phyloP scores from a whole-genome alignment of 2,888 invertebrate species.

The Cactoblastis cactorum region DNA sequence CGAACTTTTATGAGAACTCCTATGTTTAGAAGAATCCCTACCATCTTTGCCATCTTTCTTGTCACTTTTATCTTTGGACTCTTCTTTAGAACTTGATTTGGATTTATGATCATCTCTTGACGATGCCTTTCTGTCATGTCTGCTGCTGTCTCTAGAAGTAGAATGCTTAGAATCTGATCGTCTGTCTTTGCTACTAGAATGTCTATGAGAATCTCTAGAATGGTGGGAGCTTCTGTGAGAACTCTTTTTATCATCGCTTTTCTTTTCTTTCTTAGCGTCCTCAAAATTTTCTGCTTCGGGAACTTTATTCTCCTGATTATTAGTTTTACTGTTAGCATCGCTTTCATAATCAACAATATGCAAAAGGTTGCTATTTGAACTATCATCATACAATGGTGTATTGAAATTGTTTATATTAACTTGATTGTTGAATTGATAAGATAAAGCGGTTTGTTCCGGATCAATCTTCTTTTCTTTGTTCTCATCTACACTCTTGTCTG shows the following conservation, averaged over 20 bases:
- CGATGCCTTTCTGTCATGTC: slow-evolving; percentile 54
- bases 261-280: slow-evolving; percentile 55
- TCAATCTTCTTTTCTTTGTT: slow-evolving; percentile 50
- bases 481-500: slow-evolving; percentile 44
- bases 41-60: slow-evolving; percentile 56
- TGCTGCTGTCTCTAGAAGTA: slow-evolving; percentile 55
- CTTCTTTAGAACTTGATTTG: slow-evolving; percentile 54
- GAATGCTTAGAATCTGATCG: slow-evolving; percentile 61
- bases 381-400: slow-evolving; percentile 65
- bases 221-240: slow-evolving; percentile 61
- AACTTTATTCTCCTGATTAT: slow-evolving; percentile 46
- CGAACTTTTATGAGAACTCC: slow-evolving; percentile 60
- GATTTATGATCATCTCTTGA: slow-evolving; percentile 62
- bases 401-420: slow-evolving; percentile 60
- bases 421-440: slow-evolving; percentile 63
- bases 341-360: slow-evolving; percentile 74
- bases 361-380: slow-evolving; percentile 66
- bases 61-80: slow-evolving; percentile 52
- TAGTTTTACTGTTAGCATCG: slow-evolving; percentile 69
- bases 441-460: slow-evolving; percentile 41
- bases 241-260: slow-evolving; percentile 52
- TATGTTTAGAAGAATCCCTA: slow-evolving; percentile 62
- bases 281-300: slow-evolving; percentile 53
- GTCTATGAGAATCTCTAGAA: slow-evolving; percentile 61
- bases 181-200: slow-evolving; percentile 64